Evolutionary conservation across 1,140 invertebrate species (phyloP).

Genomic region (Periplaneta americana): DNA sequence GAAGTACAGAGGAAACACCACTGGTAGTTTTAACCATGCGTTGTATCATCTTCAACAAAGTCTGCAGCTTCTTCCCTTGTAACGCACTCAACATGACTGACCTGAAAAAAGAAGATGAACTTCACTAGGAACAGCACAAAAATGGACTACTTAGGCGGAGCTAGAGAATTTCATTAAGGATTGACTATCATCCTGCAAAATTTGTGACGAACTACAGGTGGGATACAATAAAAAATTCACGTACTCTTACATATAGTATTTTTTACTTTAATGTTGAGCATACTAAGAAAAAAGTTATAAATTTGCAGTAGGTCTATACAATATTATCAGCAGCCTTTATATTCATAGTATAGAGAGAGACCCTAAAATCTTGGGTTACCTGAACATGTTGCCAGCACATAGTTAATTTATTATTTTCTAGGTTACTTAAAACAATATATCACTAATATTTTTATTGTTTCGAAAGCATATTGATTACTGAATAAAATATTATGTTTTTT

Average conservation of each 20-base stretch:
- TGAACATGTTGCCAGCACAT: no score
- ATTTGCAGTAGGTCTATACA: no score
- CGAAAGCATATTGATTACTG: no score
- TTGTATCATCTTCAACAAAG: constrained; percentile 97
- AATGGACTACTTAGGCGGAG: background rate
- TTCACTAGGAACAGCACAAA: background rate
- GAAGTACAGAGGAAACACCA: background rate
- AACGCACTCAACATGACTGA: constrained; percentile 87
- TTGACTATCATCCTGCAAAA: no score
- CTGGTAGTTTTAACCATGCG: constrained; percentile 61
- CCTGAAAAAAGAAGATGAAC: constrained; percentile 28
- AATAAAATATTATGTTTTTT: no score
- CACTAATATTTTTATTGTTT: no score
- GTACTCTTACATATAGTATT: background rate
- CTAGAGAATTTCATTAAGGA: background rate
- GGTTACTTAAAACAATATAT: no score
- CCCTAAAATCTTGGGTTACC: no score
- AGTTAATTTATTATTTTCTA: no score
- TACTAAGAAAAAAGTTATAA: background rate
- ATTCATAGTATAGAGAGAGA: no score
- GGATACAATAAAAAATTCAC: background rate
- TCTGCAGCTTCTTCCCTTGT: constrained; percentile 91
- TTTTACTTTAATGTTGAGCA: background rate
- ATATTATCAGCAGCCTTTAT: no score
- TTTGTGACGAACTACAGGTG: background rate